phyloP scores from a whole-genome alignment of 2,888 invertebrate species.

The Heteromurus nitidus region DNA sequence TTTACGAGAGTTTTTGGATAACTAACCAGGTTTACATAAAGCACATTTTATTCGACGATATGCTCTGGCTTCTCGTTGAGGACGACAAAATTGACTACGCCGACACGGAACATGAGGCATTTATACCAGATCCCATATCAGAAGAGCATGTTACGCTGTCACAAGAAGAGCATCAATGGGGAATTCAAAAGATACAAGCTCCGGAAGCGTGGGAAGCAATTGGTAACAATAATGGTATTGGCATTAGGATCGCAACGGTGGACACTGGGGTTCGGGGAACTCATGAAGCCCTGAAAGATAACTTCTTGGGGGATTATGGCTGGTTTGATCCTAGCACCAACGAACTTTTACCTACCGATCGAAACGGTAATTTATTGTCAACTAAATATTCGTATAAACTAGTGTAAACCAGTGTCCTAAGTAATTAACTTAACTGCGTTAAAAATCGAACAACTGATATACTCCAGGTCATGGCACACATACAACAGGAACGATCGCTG shows the following conservation, averaged over 20 bases:
- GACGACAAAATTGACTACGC: constrained; percentile 27
- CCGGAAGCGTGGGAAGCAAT: constrained; percentile 45
- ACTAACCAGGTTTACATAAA: constrained; percentile 41
- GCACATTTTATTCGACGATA: neutral
- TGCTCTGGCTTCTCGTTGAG: neutral
- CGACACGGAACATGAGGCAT: neutral
- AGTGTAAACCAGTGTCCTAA: neutral
- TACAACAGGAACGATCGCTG: constrained; percentile 47
- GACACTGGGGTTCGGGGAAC: constrained; percentile 39
- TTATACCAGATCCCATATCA: constrained; percentile 24
- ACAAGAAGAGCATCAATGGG: constrained; percentile 14
- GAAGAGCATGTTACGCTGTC: neutral
- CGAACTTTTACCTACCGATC: constrained; percentile 18
- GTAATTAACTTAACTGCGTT: too few relatives aligned
- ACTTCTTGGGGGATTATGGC: constrained; percentile 35
- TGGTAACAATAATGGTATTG: constrained; percentile 7
- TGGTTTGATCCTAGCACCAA: constrained; percentile 42
- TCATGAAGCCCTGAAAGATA: constrained; percentile 27
- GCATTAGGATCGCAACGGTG: constrained; percentile 18
- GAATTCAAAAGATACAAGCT: constrained; percentile 30
- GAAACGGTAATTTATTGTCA: constrained; percentile 36
- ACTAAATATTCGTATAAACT: neutral
- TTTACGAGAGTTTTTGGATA: constrained; percentile 49
- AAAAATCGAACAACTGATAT: too few relatives aligned
- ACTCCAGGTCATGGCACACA: constrained; percentile 48